A percentile compares a stretch with the other conserved stretches of the same genome.
phyloP scores from a whole-genome alignment of 2,797 vertebrate species.

The Schizopygopsis pylzovi region DNA sequence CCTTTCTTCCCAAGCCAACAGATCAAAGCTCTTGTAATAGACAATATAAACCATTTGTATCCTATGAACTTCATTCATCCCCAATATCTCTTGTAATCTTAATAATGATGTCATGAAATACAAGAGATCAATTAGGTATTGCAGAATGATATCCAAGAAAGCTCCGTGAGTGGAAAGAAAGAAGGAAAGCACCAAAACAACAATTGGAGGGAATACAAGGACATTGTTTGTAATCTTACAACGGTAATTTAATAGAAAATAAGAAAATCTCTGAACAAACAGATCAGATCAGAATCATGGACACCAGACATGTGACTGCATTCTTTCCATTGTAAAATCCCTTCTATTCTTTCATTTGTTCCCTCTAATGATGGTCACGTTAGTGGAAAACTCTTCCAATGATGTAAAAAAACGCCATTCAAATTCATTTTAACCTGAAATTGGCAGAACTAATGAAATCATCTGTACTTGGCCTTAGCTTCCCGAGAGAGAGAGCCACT shows the following conservation, averaged over 20 bases:
- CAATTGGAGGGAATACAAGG: not conserved
- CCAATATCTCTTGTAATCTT: not conserved
- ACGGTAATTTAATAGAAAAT: constrained; percentile 23
- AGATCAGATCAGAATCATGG: constrained; percentile 19
- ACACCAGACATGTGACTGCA: constrained; percentile 11
- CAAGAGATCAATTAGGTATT: constrained; percentile 1
- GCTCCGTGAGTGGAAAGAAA: not conserved
- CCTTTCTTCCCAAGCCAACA: not conserved
- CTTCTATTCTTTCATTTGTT: constrained; percentile 4
- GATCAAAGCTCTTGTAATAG: constrained; percentile 33
- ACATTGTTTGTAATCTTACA: not conserved
- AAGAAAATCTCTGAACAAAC: not conserved
- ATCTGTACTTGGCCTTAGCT: constrained; percentile 3
- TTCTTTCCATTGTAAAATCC: constrained; percentile 24
- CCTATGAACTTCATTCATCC: not conserved
- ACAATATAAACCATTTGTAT: not conserved
- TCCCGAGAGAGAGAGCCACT: not conserved
- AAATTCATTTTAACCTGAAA: constrained; percentile 25
- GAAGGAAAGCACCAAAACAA: not conserved
- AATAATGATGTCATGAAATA: not conserved
- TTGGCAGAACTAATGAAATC: constrained; percentile 22
- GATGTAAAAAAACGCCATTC: constrained; percentile 24
- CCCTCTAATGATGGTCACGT: not conserved
- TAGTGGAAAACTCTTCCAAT: constrained; percentile 34
- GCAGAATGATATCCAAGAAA: not conserved